Evolutionary conservation across 92 coral and sea anemone species (phyloP).

Genomic region (Actinostola sp.): DNA sequence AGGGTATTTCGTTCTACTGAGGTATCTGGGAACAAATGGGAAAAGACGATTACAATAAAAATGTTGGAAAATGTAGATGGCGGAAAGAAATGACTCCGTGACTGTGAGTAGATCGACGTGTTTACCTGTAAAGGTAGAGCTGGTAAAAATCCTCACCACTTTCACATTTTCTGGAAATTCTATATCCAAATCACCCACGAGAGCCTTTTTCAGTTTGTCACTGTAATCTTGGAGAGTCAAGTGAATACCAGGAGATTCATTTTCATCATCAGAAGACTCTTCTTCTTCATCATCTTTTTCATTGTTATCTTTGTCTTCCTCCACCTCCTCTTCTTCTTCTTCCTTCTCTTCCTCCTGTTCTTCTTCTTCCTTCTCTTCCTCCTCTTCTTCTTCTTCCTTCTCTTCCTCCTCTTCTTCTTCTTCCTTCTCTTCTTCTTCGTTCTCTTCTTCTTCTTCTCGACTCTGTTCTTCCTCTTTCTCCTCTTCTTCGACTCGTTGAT

Average conservation of each 20-base stretch:
- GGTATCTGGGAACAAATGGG: slow-evolving; percentile 48
- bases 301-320: slow-evolving; percentile 10
- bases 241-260: neutral
- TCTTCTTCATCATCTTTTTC: slow-evolving; percentile 22
- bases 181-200: slow-evolving; percentile 74
- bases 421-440: slow-evolving; percentile 20
- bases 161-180: slow-evolving; percentile 86
- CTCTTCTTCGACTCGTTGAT: neutral
- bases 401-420: slow-evolving; percentile 15
- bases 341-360: slow-evolving; percentile 19
- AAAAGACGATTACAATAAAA: neutral
- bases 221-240: slow-evolving; percentile 40
- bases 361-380: slow-evolving; percentile 22
- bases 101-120: no score
- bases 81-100: no score
- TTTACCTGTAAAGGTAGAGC: slow-evolving; percentile 97
- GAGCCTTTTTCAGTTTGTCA: slow-evolving; percentile 63
- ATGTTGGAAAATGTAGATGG: no score
- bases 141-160: slow-evolving; percentile 93
- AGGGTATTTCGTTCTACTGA: slow-evolving; percentile 88
- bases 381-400: neutral
- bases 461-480: slow-evolving; percentile 9
- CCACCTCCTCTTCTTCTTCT: slow-evolving; percentile 6
- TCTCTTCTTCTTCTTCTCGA: slow-evolving; percentile 1
- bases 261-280: slow-evolving; percentile 23